phyloP scores from a whole-genome alignment of 1,140 invertebrate genomes.

The Mizuhopecten yessoensis region DNA sequence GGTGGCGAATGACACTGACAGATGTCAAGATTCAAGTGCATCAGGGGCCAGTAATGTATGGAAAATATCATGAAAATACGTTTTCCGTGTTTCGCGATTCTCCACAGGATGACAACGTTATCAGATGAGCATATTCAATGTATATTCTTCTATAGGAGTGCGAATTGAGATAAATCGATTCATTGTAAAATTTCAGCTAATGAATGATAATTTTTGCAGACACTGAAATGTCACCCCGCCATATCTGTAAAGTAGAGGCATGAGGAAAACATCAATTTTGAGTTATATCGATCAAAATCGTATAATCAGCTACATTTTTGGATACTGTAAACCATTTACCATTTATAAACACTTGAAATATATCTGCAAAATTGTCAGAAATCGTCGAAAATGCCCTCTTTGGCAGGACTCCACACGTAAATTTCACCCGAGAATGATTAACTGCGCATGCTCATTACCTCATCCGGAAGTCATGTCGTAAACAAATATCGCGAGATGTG shows the following conservation, averaged over 20 bases:
- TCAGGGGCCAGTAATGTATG: not conserved
- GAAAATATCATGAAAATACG: not conserved
- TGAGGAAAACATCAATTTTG: slow-evolving; percentile 7
- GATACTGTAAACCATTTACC: slow-evolving; percentile 31
- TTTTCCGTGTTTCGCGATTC: not conserved
- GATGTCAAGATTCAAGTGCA: slow-evolving; percentile 10
- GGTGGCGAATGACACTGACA: not conserved
- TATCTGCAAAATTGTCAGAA: not conserved
- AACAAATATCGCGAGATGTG: slow-evolving; percentile 29
- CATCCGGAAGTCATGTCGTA: slow-evolving; percentile 46
- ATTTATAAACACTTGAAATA: slow-evolving; percentile 36
- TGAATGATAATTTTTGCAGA: slow-evolving; percentile 39
- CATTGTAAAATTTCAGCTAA: slow-evolving; percentile 9
- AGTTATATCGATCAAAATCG: not conserved
- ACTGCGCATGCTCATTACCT: slow-evolving; percentile 59
- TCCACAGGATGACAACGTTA: not conserved
- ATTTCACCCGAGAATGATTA: slow-evolving; percentile 51
- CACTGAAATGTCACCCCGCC: slow-evolving; percentile 27
- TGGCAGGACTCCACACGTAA: slow-evolving; percentile 61
- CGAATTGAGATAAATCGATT: not conserved
- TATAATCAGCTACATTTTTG: not conserved
- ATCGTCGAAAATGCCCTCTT: slow-evolving; percentile 51
- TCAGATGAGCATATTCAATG: not conserved
- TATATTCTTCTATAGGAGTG: not conserved
- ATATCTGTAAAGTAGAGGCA: slow-evolving; percentile 8